Evolutionary conservation across 2,888 invertebrate genomes (phyloP), one percentile per base, ranked within the genome.

Genomic region (Tetropium fuscum): DNA sequence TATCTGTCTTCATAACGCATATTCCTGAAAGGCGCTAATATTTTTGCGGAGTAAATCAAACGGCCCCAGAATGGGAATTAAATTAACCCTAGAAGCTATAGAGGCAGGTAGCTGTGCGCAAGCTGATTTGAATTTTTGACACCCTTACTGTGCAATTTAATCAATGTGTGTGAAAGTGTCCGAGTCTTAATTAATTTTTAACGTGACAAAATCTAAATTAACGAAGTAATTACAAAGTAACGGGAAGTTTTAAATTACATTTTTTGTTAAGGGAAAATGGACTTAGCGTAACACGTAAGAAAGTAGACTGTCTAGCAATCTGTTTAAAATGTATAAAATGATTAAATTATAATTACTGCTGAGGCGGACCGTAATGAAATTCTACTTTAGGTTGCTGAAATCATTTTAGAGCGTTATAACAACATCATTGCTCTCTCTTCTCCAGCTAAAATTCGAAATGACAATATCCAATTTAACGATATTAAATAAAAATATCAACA

Each of bases 291-390:
- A 69, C 65, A 63, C 55, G 53, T 64, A 65, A 66, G 63, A 62
- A 69, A 67, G 69, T 67, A 61, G 68, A 69, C 64, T 63, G 70
- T 68, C 72, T 64, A 66, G 63, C 69, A 68, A 70, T 70, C 70
- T 72, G 71, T 64, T 70, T 63, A 60, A 71, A 71, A 70, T 70
- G 64, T 66, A 67, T 64, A 70, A 71, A 73, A 70, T 68, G 66
- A 74, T 74, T 71, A 72, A 72, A 72, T 72, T 72, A 72, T 72
- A 72, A 72, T 72, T 72, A 72, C 63, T 63, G 62, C 54, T 60
- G 67, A 66, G 63, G 64, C 61, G 57, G 60, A 59, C 60, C 60
- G 57, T 70, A 73, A 71, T 73, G 73, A 71, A 70, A 72, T 72
- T 71, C 68, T 60, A 60, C 68, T 71, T 64, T 68, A 70, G 69